Evolutionary conservation across 2,888 invertebrate genomes (phyloP), one percentile per base, ranked within the genome.

Genomic region (Eupithecia insigniata): DNA sequence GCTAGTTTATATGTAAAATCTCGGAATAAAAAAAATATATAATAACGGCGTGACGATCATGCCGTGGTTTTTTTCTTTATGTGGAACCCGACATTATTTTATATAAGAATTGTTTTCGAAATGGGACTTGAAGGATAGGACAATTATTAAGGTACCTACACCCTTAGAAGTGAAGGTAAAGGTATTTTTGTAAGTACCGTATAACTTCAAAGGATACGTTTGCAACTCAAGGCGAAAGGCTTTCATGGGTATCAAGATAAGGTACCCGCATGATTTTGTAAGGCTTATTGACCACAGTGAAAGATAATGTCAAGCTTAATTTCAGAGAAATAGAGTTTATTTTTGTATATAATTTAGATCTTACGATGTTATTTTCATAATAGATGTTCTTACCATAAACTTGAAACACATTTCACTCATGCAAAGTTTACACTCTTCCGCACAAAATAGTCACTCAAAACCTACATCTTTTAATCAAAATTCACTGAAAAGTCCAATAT

Each of bases 381-480:
- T 51, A 55, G 5, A 26, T 55, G 22, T 26, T 73, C 77, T 77
- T 74, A 78, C 77, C 77, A 73, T 76, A 14, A 73, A 67, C 22
- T 65, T 51, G 0, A 65, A 72, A 70, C 61, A 72, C 74, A 70
- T 70, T 14, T 66, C 36, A 73, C 55, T 6, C 14, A 32, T 34
- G 61, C 61, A 69, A 46, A 64, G 65, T 68, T 66, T 69, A 28
- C 77, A 73, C 72, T 14, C 18, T 69, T 14, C 3, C 2, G 43
- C 18, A 60, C 46, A 69, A 70, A 18, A 32, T 30, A 55, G 2
- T 30, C 46, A 71, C 61, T 26, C 1, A 55, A 39, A 36, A 64
- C 26, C 26, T 30, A 69, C 39, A 61, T 69, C 22, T 39, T 60
- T 30, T 30, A 28, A 30, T 30, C 0, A 18, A n/a, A 51, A 55